Conservation (phyloP, 2,113 vertebrate species). For the Hipposideros armiger region DNA sequence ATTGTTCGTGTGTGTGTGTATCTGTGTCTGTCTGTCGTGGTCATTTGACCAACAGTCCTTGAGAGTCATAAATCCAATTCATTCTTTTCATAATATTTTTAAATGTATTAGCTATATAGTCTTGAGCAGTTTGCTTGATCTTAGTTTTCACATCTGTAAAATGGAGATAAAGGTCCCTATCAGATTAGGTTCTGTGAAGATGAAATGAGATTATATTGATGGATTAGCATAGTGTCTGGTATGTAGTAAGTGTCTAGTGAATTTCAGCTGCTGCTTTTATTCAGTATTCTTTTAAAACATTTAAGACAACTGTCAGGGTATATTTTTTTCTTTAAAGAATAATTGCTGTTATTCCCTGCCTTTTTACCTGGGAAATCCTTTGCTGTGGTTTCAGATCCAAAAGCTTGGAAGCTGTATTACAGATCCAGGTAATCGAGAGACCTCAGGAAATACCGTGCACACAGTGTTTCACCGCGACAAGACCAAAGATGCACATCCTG, state of each 20-base stretch:
- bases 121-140: slow-evolving; percentile 38
- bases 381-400: slow-evolving; percentile 87
- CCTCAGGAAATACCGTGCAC: slow-evolving; percentile 86
- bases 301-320: background rate
- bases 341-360: background rate
- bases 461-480: slow-evolving; percentile 90
- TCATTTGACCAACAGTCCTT: background rate
- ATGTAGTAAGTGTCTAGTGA: background rate
- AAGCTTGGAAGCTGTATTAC: slow-evolving; percentile 88
- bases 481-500: slow-evolving; percentile 92
- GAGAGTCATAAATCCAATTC: background rate
- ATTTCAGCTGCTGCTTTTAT: background rate
- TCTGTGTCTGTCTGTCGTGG: background rate
- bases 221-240: background rate
- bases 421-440: slow-evolving; percentile 88
- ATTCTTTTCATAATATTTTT: slow-evolving; percentile 45
- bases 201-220: slow-evolving; percentile 13
- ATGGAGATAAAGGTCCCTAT: background rate
- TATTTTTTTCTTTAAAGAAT: slow-evolving; percentile 31
- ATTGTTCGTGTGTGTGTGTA: background rate
- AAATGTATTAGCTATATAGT: slow-evolving; percentile 12
- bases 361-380: slow-evolving; percentile 45
- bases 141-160: slow-evolving; percentile 51
- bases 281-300: slow-evolving; percentile 35
- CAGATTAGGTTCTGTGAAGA: background rate